Conservation (phyloP, 53 echinoderm and acorn worm species). For the Henricia sp. region DNA sequence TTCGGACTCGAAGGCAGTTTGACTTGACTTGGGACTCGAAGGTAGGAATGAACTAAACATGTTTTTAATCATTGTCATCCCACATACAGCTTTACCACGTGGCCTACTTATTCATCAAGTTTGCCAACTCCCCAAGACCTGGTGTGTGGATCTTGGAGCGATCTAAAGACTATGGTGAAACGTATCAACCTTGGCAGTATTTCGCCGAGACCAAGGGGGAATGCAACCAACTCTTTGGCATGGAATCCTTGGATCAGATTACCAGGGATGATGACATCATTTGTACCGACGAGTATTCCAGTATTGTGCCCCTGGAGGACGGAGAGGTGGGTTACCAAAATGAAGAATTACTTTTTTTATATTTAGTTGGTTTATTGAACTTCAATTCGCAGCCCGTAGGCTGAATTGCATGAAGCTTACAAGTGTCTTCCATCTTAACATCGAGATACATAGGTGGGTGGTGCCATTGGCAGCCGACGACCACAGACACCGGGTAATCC, state of each 20-base stretch:
- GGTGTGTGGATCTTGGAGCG: conserved; percentile 69
- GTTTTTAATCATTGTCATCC: background rate
- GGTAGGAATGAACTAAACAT: too few species aligned
- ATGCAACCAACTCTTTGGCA: conserved; percentile 82
- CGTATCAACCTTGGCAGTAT: conserved; percentile 70
- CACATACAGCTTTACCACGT: conserved; percentile 85
- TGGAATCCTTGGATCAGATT: conserved; percentile 81
- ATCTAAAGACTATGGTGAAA: conserved; percentile 65
- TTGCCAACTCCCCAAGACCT: conserved; percentile 70
- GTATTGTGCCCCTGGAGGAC: conserved; percentile 95
- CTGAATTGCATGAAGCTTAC: too few species aligned
- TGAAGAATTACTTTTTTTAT: background rate
- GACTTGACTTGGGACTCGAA: too few species aligned
- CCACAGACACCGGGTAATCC: too few species aligned
- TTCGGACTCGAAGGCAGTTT: too few species aligned
- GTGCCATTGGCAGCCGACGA: too few species aligned
- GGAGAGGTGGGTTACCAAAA: conserved; percentile 75
- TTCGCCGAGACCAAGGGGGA: conserved; percentile 87
- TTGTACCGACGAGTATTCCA: conserved; percentile 90
- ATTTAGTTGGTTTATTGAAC: too few species aligned
- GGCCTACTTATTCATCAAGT: conserved; percentile 72
- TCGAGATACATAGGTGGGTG: too few species aligned
- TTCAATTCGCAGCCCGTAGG: too few species aligned
- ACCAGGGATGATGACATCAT: conserved; percentile 85
- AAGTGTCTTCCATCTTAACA: too few species aligned